phyloP scores from a whole-genome alignment of 2,888 invertebrate species.

The Melanotus villosus region DNA sequence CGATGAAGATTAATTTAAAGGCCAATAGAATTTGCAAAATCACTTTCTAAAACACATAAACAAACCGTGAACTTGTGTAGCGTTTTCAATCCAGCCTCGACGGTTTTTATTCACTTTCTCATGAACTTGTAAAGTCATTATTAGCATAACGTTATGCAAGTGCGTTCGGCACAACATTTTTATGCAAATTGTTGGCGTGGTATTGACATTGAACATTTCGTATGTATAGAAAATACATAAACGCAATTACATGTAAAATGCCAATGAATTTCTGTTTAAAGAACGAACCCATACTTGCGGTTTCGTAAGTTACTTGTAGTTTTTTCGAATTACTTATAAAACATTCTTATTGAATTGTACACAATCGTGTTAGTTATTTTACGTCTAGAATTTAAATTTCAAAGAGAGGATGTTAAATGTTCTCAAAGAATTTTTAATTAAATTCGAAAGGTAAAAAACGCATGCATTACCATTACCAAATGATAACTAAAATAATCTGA shows the following conservation, averaged over 20 bases:
- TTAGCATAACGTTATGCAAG: conserved; percentile 55
- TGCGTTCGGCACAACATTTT: conserved; percentile 55
- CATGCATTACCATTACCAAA: too few species aligned
- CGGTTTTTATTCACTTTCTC: conserved; percentile 48
- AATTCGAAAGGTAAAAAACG: too few species aligned
- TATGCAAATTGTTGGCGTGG: conserved; percentile 57
- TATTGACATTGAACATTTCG: conserved; percentile 52
- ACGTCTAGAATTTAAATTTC: too few species aligned
- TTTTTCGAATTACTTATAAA: background rate
- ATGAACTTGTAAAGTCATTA: conserved; percentile 50
- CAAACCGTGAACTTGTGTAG: conserved; percentile 45
- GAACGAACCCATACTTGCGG: conserved; percentile 1
- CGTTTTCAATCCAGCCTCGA: conserved; percentile 36
- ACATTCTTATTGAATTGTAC: background rate
- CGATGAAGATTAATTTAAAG: conserved; percentile 13
- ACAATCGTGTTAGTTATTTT: too few species aligned
- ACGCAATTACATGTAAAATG: conserved; percentile 23
- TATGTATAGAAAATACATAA: conserved; percentile 29
- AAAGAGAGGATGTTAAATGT: too few species aligned
- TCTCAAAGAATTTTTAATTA: too few species aligned
- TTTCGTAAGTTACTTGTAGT: background rate
- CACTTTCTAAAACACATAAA: conserved; percentile 40
- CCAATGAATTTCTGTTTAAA: conserved; percentile 4
- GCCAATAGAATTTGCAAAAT: conserved; percentile 22
- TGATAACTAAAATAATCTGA: too few species aligned